These are phyloP conservation scores for Antechinus stuartii DNA, from an alignment of 2,113 vertebrate genomes.

Conservation along the genomic window DNA sequence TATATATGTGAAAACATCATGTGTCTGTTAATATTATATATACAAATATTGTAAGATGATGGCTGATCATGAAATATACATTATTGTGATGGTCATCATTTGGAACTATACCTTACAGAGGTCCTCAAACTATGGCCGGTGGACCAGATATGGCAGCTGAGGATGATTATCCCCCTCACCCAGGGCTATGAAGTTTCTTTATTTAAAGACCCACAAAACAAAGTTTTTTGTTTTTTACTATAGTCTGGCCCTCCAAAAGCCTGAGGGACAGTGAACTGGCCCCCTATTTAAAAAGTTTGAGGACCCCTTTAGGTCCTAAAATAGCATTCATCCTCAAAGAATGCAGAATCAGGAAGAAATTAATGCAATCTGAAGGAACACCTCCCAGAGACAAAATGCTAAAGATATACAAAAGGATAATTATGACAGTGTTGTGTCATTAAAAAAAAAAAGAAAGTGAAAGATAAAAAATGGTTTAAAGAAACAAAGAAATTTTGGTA, in stretches of 20 bases:
- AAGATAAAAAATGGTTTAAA: not conserved
- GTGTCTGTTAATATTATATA: too few species aligned
- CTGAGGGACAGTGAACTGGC: too few species aligned
- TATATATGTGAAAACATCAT: too few species aligned
- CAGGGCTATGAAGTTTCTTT: too few species aligned
- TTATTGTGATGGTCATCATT: not conserved
- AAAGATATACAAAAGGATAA: not conserved
- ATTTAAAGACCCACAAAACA: too few species aligned
- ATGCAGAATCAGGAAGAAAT: not conserved
- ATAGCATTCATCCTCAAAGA: not conserved
- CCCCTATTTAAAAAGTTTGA: too few species aligned
- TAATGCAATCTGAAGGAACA: not conserved
- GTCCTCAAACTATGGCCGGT: too few species aligned
- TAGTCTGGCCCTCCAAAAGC: too few species aligned
- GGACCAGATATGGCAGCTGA: too few species aligned
- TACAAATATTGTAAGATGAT: not conserved
- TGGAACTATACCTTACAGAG: not conserved
- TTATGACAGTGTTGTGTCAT: not conserved
- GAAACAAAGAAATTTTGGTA: not conserved
- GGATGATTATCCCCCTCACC: too few species aligned
- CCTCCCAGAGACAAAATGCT: not conserved
- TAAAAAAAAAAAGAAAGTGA: not conserved
- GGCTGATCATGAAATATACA: not conserved
- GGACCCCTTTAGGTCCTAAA: not conserved
- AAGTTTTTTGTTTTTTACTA: too few species aligned